Evolutionary conservation across 2,888 invertebrate species (phyloP).

Genomic region (Empis livida): DNA sequence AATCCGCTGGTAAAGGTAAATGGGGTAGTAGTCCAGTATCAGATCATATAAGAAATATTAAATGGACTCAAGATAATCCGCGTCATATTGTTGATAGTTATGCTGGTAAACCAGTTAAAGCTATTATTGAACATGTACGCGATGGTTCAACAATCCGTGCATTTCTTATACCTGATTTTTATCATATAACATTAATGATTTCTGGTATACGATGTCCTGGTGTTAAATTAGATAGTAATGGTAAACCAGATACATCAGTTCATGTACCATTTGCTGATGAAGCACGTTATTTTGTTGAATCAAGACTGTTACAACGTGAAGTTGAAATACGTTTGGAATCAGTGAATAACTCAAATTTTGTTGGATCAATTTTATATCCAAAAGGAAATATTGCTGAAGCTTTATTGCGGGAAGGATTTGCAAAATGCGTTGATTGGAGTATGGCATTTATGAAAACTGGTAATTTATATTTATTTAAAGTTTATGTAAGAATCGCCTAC

Average conservation of each 20-base stretch:
- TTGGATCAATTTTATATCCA: conserved; percentile 88
- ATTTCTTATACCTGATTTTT: conserved; percentile 71
- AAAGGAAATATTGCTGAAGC: conserved; percentile 89
- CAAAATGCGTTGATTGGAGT: conserved; percentile 88
- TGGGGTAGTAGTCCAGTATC: conserved; percentile 44
- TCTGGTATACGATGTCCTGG: conserved; percentile 83
- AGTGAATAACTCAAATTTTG: conserved; percentile 82
- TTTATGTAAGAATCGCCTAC: too few relatives aligned
- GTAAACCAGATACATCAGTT: conserved; percentile 51
- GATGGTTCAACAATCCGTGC: conserved; percentile 94
- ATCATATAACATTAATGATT: conserved; percentile 88
- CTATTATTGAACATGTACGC: conserved; percentile 92
- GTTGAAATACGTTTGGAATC: conserved; percentile 84
- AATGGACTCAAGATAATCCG: conserved; percentile 81
- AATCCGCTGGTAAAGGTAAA: conserved; percentile 74
- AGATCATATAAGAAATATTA: conserved; percentile 72
- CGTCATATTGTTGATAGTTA: conserved; percentile 70
- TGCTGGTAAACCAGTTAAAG: conserved; percentile 75
- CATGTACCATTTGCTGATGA: conserved; percentile 71
- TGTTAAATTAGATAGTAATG: conserved; percentile 63
- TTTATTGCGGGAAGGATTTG: conserved; percentile 79
- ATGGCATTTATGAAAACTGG: conserved; percentile 67
- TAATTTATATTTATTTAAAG: too few relatives aligned
- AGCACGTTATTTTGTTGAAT: conserved; percentile 88
- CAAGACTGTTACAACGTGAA: conserved; percentile 79